A percentile compares a stretch with the other conserved stretches of the same genome.
Conservation (phyloP, 2,113 vertebrate species). For the Campylomormyrus tamandua region DNA sequence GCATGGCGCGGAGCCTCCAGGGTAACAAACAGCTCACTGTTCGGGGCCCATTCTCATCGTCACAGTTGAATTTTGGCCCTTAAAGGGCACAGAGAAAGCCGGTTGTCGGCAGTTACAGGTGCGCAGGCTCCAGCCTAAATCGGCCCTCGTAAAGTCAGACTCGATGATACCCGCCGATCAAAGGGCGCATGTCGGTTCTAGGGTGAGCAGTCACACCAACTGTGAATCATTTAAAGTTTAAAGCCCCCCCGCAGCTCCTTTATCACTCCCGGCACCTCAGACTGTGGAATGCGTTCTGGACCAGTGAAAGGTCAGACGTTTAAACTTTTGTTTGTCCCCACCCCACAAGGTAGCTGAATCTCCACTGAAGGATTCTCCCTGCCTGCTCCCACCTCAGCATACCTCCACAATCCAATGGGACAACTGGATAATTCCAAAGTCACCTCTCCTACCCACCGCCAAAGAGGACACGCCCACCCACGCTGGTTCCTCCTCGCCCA, state of each 20-base stretch:
- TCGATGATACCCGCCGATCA: neutral
- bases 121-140: neutral
- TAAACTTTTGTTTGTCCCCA: neutral
- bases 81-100: neutral
- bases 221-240: neutral
- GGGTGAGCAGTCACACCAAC: neutral
- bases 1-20: neutral
- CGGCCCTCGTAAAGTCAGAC: neutral
- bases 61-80: neutral
- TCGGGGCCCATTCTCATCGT: neutral
- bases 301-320: neutral
- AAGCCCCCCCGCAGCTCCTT: neutral
- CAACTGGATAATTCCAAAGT: neutral
- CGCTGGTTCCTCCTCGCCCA: constrained; percentile 60
- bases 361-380: neutral
- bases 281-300: constrained; percentile 10
- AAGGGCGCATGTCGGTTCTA: neutral
- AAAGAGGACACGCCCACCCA: constrained; percentile 56
- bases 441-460: constrained; percentile 10
- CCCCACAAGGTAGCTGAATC: neutral
- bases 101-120: neutral
- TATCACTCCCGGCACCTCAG: neutral
- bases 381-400: neutral
- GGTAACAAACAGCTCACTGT: neutral
- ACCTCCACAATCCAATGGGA: neutral